phyloP scores from a whole-genome alignment of 2,888 invertebrate genomes.

The Acanthacorydalis orientalis region DNA sequence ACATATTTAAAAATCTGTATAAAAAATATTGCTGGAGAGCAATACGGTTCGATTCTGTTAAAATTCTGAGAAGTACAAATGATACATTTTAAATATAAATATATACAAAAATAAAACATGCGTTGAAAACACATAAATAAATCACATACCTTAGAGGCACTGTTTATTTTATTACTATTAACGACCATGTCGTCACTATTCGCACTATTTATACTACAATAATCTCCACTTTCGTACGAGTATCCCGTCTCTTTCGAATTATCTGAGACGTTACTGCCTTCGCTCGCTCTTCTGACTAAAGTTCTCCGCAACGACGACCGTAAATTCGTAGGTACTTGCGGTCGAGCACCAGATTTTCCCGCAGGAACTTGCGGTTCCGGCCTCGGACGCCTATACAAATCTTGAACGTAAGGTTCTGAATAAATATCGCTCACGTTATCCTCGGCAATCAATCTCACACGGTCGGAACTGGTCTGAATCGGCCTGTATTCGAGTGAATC shows the following conservation, averaged over 20 bases:
- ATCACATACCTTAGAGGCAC: too few species aligned
- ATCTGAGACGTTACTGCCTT: constrained; percentile 26
- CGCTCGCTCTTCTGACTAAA: constrained; percentile 33
- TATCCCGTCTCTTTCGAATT: constrained; percentile 12
- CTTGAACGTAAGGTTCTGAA: constrained; percentile 16
- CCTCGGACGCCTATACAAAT: constrained; percentile 21
- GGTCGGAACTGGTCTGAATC: neutral
- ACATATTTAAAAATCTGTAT: too few species aligned
- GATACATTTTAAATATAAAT: too few species aligned
- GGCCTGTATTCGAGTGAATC: neutral
- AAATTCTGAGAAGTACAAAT: too few species aligned
- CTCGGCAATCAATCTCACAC: neutral
- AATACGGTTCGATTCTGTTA: too few species aligned
- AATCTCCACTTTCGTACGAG: constrained; percentile 5
- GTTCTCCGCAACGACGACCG: constrained; percentile 17
- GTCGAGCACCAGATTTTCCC: constrained; percentile 18
- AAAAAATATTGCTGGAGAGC: too few species aligned
- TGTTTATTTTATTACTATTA: neutral
- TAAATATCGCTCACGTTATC: constrained; percentile 7
- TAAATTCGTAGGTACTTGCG: constrained; percentile 22
- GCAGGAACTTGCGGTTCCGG: constrained; percentile 25
- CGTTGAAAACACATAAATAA: too few species aligned
- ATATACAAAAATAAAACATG: too few species aligned
- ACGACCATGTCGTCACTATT: constrained; percentile 1
- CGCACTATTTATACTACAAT: constrained; percentile 5